Percentiles rank a stretch among this genome's conserved stretches.
Conservation (phyloP, 2,113 vertebrate genomes). For the Rhynchopsitta pachyrhyncha region DNA sequence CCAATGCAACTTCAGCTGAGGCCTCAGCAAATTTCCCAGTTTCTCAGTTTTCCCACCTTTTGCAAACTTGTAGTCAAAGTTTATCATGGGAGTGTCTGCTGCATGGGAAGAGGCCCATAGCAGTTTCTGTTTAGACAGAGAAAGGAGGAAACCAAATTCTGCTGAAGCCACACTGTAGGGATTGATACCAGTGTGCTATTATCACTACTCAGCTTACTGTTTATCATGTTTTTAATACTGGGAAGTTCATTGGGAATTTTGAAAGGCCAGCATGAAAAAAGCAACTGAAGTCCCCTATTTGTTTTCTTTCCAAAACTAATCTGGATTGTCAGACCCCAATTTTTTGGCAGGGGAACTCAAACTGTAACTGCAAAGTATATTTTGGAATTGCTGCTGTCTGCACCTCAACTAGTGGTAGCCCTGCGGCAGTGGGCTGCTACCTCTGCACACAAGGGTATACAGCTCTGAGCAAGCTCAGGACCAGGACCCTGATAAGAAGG, state of each 20-base stretch:
- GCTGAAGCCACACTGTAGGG: neutral
- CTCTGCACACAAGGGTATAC: neutral
- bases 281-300: neutral
- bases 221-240: neutral
- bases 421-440: neutral
- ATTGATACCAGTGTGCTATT: neutral
- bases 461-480: neutral
- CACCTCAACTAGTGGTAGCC: neutral
- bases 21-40: constrained; percentile 75
- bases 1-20: constrained; percentile 78
- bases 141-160: neutral
- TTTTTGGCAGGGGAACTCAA: neutral
- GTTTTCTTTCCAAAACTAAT: neutral
- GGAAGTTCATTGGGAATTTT: neutral
- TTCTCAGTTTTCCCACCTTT: constrained; percentile 81
- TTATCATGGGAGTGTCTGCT: constrained; percentile 81
- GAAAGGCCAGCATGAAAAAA: neutral
- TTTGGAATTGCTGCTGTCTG: neutral
- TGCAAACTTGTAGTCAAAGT: constrained; percentile 82
- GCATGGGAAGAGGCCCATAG: constrained; percentile 83
- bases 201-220: neutral
- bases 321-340: neutral
- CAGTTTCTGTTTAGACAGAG: constrained; percentile 70
- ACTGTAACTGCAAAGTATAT: neutral
- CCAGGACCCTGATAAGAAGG: neutral